Base-by-base conservation (phyloP, 2,797 vertebrate genomes). In the Stomatorhinus walkeri region DNA sequence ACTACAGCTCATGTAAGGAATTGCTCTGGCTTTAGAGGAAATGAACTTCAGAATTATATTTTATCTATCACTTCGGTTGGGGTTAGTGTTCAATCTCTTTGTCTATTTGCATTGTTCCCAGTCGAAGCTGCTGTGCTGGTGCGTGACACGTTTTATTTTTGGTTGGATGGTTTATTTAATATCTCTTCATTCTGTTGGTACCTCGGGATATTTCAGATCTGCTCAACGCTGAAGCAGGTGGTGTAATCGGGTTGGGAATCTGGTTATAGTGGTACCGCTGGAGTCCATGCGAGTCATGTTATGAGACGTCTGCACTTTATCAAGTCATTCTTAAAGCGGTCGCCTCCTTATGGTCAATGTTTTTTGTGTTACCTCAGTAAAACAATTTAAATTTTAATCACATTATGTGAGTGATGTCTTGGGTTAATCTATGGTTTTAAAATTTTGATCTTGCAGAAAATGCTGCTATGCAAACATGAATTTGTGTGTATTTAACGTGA, bases 21-120 rank as follows among this genome's bases (percentile, higher is more conserved):
- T 28, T 84, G 43, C 81, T 49, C 19, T 48, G 81, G 81, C 43
- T 84, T 84, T 84, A 81, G 76, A 81, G 76, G 76, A 81, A 81
- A 81, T 81, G 76, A 81, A 46, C 40, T 81, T 81, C 19, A 46
- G 76, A 46, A 81, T 43, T 46, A n/a, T 46, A n/a, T 79, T 79
- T 79, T 81, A 46, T 81, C 19, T 46, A 46, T 81, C 76, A 43
- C 40, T 46, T 79, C 7, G 24, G 48, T 28, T 54, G 84, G 46
- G 48, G 56, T n/a, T 24, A 8, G 43, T 52, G 4, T 85, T 85
- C 48, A 48, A 46, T 52, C 8, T 43, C 19, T 19, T 46, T 56
- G 32, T 40, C 36, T 28, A 68, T 64, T 68, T 43, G 36, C 54
- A 87, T 64, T 87, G 56, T 64, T 59, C 87, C 56, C 32, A 4